These are phyloP conservation scores for Manis pentadactyla DNA, from an alignment of 2,797 vertebrate species.

Conservation along the genomic window DNA sequence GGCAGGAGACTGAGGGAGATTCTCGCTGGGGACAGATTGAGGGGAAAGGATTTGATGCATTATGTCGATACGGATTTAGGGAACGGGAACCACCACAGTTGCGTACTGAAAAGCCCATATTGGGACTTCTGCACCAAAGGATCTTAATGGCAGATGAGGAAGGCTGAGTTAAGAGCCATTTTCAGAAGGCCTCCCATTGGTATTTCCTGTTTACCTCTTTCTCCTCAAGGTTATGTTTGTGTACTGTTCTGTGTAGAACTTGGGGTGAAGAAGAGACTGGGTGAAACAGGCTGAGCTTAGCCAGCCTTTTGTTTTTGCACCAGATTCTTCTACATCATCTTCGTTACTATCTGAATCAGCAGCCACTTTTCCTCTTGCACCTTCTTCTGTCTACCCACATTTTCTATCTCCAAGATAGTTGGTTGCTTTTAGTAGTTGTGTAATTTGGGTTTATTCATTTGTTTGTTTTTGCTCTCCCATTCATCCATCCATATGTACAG, in stretches of 20 bases:
- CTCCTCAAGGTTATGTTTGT: conserved; percentile 63
- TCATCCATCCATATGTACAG: not conserved
- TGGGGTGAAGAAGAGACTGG: not conserved
- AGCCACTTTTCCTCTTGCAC: conserved; percentile 51
- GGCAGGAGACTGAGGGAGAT: conserved; percentile 69
- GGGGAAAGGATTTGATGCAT: conserved; percentile 75
- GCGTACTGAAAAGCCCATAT: conserved; percentile 19
- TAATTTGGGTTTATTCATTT: not conserved
- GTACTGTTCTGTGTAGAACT: conserved; percentile 37
- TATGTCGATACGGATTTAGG: conserved; percentile 60
- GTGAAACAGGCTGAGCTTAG: conserved; percentile 27
- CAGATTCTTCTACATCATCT: conserved; percentile 30
- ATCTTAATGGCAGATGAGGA: conserved; percentile 54
- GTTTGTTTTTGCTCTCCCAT: not conserved
- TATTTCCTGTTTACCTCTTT: conserved; percentile 73
- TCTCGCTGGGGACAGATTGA: conserved; percentile 81
- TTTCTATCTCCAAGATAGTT: conserved; percentile 3
- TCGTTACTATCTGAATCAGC: conserved; percentile 47
- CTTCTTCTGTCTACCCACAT: not conserved
- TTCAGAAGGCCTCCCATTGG: conserved; percentile 61
- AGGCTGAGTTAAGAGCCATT: conserved; percentile 57
- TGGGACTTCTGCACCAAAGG: conserved; percentile 61
- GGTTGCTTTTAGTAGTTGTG: conserved; percentile 42
- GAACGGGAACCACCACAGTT: conserved; percentile 29
- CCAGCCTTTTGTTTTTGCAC: not conserved